A percentile compares a stretch with the other conserved stretches of the same genome.
Evolutionary conservation across 2,888 invertebrate species (phyloP).

Genomic region (Trachelus stipa): DNA sequence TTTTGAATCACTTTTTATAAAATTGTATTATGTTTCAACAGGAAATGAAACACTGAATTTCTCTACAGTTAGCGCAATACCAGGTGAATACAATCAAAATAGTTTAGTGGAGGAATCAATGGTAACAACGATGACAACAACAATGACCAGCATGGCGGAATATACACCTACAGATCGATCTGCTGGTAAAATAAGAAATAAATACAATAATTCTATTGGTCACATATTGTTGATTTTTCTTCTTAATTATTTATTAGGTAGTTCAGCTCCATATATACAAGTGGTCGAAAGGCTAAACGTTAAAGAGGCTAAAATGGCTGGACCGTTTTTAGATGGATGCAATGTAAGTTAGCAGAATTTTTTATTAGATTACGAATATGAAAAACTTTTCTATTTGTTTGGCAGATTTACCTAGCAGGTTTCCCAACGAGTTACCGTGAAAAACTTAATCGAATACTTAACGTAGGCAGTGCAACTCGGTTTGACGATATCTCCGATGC

Average conservation of each 20-base stretch:
- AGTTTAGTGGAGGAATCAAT: constrained; percentile 53
- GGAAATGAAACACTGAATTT: constrained; percentile 63
- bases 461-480: constrained; percentile 85
- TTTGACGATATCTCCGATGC: constrained; percentile 81
- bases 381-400: constrained; percentile 25
- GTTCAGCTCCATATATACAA: constrained; percentile 38
- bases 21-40: constrained; percentile 19
- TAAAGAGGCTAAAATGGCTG: constrained; percentile 77
- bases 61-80: constrained; percentile 68
- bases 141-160: constrained; percentile 26
- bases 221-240: background rate
- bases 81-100: constrained; percentile 36
- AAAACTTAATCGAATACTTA: constrained; percentile 77
- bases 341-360: constrained; percentile 71
- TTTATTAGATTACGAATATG: constrained; percentile 14
- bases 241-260: background rate
- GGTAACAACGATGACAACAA: constrained; percentile 31
- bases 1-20: constrained; percentile 13
- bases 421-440: constrained; percentile 74
- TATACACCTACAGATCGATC: background rate
- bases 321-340: constrained; percentile 89
- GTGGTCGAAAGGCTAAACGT: constrained; percentile 69
- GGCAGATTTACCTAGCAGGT: constrained; percentile 77
- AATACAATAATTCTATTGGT: background rate
- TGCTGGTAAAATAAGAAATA: constrained; percentile 1